Percentiles rank a stretch among this genome's conserved stretches.
Evolutionary conservation across 2,113 vertebrate species (phyloP).

Genomic region (Kobus ellipsiprymnus): DNA sequence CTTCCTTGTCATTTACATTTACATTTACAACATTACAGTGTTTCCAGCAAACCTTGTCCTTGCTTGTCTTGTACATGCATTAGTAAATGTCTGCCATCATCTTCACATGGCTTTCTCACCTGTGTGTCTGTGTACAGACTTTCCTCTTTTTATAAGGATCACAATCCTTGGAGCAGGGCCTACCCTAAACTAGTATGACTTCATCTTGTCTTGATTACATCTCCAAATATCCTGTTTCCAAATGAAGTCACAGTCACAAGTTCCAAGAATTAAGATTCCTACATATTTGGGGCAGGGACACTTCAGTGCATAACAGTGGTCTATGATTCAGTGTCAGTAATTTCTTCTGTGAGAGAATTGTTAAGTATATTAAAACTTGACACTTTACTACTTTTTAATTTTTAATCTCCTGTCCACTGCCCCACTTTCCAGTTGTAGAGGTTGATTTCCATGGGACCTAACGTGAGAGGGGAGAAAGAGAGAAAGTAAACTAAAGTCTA

Average conservation of each 20-base stretch:
- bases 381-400: neutral
- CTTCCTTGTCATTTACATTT: neutral
- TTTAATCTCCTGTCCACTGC: neutral
- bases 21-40: neutral
- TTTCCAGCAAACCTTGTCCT: neutral
- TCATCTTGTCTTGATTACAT: neutral
- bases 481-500: neutral
- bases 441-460: accelerated
- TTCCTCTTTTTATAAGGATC: neutral
- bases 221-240: neutral
- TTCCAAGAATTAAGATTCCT: neutral
- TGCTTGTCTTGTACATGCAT: neutral
- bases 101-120: neutral
- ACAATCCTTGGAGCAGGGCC: neutral
- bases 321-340: neutral
- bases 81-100: neutral
- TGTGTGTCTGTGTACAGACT: neutral
- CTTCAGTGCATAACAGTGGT: neutral
- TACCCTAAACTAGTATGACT: neutral
- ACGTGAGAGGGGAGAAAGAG: neutral
- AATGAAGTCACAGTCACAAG: neutral
- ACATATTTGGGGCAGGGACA: neutral
- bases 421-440: neutral
- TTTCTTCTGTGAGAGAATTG: neutral
- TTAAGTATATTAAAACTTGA: neutral